Percentiles rank a stretch among this genome's conserved stretches.
These are phyloP conservation scores for Mionectes olivaceus DNA, from an alignment of 2,797 vertebrate species.

Conservation along the genomic window DNA sequence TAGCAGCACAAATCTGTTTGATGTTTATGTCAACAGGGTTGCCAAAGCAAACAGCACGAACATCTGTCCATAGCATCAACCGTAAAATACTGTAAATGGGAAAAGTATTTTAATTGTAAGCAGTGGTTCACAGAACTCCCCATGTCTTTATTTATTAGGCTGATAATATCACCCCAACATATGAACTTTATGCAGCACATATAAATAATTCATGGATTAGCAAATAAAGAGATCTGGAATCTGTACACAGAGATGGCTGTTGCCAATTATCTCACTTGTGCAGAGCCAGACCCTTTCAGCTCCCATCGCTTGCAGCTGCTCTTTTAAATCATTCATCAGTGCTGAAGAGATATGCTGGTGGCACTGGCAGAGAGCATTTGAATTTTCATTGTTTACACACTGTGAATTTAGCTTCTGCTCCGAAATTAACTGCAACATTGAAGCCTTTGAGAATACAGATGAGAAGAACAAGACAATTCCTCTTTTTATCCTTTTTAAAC, in stretches of 20 bases:
- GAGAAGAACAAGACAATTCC: background rate
- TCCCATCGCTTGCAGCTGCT: slow-evolving; percentile 70
- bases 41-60: slow-evolving; percentile 40
- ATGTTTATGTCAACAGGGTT: slow-evolving; percentile 57
- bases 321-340: slow-evolving; percentile 75
- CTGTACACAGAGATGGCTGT: slow-evolving; percentile 62
- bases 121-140: background rate
- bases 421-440: slow-evolving; percentile 46
- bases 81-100: slow-evolving; percentile 42
- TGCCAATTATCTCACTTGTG: slow-evolving; percentile 77
- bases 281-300: slow-evolving; percentile 58
- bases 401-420: slow-evolving; percentile 59
- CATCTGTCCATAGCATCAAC: slow-evolving; percentile 7
- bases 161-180: slow-evolving; percentile 69
- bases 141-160: slow-evolving; percentile 70
- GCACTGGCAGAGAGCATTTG: slow-evolving; percentile 30
- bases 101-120: slow-evolving; percentile 72
- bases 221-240: slow-evolving; percentile 81
- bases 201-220: slow-evolving; percentile 77
- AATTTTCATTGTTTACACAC: slow-evolving; percentile 68
- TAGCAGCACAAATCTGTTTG: slow-evolving; percentile 25
- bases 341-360: slow-evolving; percentile 54
- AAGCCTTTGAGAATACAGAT: slow-evolving; percentile 38
- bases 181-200: slow-evolving; percentile 26
- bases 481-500: background rate